These are phyloP conservation scores for Balanococcus diminutus DNA, from an alignment of 2,888 invertebrate genomes.

Conservation along the genomic window DNA sequence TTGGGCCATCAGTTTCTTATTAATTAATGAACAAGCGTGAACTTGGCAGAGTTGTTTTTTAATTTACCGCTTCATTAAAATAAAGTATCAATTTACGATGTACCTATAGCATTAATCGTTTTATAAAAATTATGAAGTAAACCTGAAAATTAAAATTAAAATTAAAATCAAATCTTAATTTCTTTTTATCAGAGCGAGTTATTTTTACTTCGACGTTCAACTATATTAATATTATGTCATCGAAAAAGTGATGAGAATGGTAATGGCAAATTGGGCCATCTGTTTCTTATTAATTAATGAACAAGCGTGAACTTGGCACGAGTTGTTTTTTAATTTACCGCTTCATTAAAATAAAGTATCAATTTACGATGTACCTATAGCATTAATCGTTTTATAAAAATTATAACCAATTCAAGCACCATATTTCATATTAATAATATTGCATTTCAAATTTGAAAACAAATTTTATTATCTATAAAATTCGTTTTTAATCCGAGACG, in stretches of 20 bases:
- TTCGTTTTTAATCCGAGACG: neutral
- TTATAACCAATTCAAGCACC: neutral
- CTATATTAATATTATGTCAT: too few species aligned
- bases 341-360: neutral
- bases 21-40: neutral
- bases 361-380: too few species aligned
- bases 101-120: neutral
- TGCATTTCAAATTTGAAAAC: neutral
- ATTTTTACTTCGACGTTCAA: too few species aligned
- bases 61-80: neutral
- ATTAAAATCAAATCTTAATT: too few species aligned
- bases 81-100: too few species aligned
- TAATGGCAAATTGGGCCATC: neutral
- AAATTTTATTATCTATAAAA: neutral
- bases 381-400: neutral
- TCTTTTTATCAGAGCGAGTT: too few species aligned
- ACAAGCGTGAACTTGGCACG: neutral
- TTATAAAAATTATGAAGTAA: neutral
- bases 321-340: neutral
- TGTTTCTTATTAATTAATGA: neutral
- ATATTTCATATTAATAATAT: neutral
- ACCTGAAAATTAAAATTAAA: neutral
- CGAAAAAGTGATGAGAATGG: too few species aligned
- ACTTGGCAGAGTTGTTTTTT: neutral
- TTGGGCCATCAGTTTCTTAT: neutral